Conservation (phyloP, 1,140 invertebrate genomes). For the Drosophila leontia region DNA sequence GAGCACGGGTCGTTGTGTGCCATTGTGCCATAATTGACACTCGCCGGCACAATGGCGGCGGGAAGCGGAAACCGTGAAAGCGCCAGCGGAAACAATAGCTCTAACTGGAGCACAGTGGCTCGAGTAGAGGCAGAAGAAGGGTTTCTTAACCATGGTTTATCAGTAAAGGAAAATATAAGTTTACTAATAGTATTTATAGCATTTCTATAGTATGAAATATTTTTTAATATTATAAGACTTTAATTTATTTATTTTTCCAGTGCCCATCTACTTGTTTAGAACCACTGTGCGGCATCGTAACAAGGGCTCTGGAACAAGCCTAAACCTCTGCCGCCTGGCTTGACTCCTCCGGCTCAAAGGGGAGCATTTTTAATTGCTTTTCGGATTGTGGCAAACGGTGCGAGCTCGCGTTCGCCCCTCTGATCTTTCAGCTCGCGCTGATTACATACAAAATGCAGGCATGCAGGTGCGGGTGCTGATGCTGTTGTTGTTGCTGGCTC, state of each 20-base stretch:
- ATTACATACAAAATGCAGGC: slow-evolving; percentile 73
- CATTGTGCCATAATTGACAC: slow-evolving; percentile 68
- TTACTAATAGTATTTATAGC: background rate
- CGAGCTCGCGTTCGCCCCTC: background rate
- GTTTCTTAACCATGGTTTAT: background rate
- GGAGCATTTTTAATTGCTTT: slow-evolving; percentile 54
- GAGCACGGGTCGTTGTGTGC: slow-evolving; percentile 1
- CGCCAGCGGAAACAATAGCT: slow-evolving; percentile 36
- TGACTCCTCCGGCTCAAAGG: slow-evolving; percentile 27
- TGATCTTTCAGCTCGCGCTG: slow-evolving; percentile 34
- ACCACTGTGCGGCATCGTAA: slow-evolving; percentile 10
- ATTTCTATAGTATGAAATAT: too few species aligned
- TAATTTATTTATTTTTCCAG: background rate
- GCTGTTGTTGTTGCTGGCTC: slow-evolving; percentile 16
- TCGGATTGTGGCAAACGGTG: slow-evolving; percentile 14
- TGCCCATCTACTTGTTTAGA: background rate
- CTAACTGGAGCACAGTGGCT: slow-evolving; percentile 11
- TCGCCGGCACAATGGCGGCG: slow-evolving; percentile 45
- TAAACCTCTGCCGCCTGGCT: slow-evolving; percentile 33
- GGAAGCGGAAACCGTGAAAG: slow-evolving; percentile 19
- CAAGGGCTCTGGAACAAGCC: slow-evolving; percentile 22
- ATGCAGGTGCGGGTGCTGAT: background rate
- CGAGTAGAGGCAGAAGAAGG: background rate
- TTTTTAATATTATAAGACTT: background rate
- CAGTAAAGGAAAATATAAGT: background rate